Evolutionary conservation across 2,888 invertebrate genomes (phyloP), one percentile per base, ranked within the genome.

Genomic region (Coecobrya sp.): DNA sequence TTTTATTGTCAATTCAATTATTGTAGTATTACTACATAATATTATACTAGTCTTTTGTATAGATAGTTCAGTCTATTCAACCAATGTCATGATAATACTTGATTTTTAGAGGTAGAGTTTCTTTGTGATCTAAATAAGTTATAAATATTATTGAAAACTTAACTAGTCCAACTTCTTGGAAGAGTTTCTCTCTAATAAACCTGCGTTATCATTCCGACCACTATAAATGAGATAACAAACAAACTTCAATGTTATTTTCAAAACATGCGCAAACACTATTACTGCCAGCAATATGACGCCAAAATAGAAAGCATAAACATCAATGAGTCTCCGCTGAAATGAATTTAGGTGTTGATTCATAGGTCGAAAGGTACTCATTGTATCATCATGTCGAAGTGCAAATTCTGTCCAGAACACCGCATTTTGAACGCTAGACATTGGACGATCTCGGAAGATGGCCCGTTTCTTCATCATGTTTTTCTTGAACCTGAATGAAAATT

Each of bases 371-470:
- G 93, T 73, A 49, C 89, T 85, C 0, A 76, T 81, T 0, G 93
- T 93, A 62, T 93, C 94, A n/a, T 95, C 93, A 70, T 95, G 93
- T 22, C 94, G 73, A 1, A 95, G 86, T 0, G 93, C 94, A 82
- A 94, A 95, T 62, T 95, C 95, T 10, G 94, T 94, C 94, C 94
- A 95, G 73, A 92, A 94, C 5, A 94, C 94, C 0, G 93, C 94
- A 10, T 87, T 92, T 7, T 94, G 94, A 4, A 94, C 91, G 11
- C 94, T 93, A 27, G 76, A 93, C 81, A 88, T 73, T 0, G 94
- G 94, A 0, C 94, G 85, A 42, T 95, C 94, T 22, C 91, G 81
- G 42, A 95, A 94, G 1, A 94, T 81, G 19, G 85, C 89, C 1
- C 92, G 91, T 62, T 92, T 93, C 62, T 87, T 89, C 76, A 86